Percentiles rank a stretch among this genome's conserved stretches.
phyloP scores from a whole-genome alignment of 2,113 vertebrate species.

The Saccopteryx bilineata region DNA sequence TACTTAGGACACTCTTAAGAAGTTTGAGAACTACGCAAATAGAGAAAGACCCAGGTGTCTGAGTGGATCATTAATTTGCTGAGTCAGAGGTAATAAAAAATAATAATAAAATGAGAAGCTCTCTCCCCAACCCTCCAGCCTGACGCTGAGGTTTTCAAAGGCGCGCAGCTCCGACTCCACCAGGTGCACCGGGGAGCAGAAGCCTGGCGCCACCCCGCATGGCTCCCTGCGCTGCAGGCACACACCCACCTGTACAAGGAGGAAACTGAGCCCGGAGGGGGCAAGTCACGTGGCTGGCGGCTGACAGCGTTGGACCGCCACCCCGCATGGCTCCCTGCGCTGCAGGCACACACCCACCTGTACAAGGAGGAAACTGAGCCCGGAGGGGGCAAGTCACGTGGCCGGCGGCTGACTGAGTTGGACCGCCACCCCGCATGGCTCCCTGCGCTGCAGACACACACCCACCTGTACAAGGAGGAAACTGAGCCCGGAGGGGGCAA shows the following conservation, averaged over 20 bases:
- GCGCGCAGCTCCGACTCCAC: not conserved
- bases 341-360: no score
- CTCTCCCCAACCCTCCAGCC: not conserved
- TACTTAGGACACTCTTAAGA: not conserved
- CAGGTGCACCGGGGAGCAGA: not conserved
- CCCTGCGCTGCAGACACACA: fast-evolving
- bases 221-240: fast-evolving
- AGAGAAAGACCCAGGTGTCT: not conserved
- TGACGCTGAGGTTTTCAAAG: not conserved
- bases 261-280: not conserved
- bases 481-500: not conserved
- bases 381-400: not conserved
- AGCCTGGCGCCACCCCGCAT: not conserved
- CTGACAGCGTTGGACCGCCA: not conserved
- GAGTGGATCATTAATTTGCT: not conserved
- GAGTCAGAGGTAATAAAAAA: not conserved
- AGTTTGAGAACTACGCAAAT: not conserved
- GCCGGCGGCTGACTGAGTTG: not conserved
- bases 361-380: slow-evolving; percentile 40
- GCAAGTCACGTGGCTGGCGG: not conserved
- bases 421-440: not conserved
- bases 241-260: not conserved
- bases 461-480: not conserved
- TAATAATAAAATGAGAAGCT: not conserved
- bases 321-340: no score